phyloP scores from a whole-genome alignment of 2,797 vertebrate genomes.

The Chiloscyllium punctatum region DNA sequence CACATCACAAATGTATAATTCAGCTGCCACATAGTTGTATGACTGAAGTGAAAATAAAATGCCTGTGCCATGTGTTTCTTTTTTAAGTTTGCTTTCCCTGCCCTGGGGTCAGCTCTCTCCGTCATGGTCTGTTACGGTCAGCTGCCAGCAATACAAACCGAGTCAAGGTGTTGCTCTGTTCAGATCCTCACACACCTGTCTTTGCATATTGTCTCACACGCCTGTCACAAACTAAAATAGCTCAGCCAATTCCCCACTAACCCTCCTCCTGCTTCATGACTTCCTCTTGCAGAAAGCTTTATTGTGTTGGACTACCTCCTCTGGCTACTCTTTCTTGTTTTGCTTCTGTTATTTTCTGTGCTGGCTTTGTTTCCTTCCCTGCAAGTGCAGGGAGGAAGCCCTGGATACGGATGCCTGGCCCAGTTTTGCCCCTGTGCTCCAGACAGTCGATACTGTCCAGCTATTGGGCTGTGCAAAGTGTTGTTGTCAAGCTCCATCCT shows the following conservation, averaged over 20 bases:
- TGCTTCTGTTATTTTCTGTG: too few relatives aligned
- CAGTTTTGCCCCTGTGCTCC: not conserved
- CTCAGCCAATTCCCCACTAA: not conserved
- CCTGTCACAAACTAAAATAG: not conserved
- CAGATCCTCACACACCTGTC: not conserved
- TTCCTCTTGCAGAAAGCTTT: not conserved
- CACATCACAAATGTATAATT: not conserved
- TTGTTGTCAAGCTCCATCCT: not conserved
- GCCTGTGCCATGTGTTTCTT: not conserved
- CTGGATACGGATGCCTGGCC: not conserved
- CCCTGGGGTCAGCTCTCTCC: not conserved
- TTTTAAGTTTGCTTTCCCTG: not conserved
- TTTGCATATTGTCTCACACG: not conserved
- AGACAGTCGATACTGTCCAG: not conserved
- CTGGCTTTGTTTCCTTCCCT: not conserved
- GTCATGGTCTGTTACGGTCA: not conserved
- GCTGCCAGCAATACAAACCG: not conserved
- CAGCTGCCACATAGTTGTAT: not conserved
- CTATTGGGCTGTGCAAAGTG: not conserved
- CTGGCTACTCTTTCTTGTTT: not conserved
- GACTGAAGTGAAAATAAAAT: not conserved
- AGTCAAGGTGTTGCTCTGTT: not conserved
- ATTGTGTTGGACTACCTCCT: not conserved
- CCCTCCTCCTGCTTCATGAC: not conserved
- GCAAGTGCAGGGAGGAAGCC: not conserved